Evolutionary conservation across 2,797 vertebrate genomes (phyloP).

Genomic region (Xiphophorus birchmanni): DNA sequence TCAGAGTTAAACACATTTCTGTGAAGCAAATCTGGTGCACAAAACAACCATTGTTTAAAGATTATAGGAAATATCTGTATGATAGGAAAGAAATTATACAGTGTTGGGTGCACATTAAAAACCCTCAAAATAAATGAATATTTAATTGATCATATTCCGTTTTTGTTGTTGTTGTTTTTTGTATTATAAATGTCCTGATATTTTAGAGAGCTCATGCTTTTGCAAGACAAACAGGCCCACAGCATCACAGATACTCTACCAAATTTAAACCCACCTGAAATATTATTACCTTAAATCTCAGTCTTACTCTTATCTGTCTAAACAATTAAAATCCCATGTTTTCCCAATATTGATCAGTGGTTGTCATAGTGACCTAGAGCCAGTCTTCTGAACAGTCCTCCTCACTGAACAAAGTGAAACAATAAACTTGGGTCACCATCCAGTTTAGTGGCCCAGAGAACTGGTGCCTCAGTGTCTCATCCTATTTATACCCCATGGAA

Average conservation of each 20-base stretch:
- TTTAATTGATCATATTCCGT: too few species aligned
- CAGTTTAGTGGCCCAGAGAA: background rate
- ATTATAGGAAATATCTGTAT: background rate
- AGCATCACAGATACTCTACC: too few species aligned
- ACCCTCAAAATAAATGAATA: too few species aligned
- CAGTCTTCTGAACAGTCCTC: background rate
- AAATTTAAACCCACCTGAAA: too few species aligned
- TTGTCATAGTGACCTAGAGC: background rate
- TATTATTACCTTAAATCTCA: too few species aligned
- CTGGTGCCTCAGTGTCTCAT: background rate
- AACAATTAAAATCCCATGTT: background rate
- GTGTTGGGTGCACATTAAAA: background rate
- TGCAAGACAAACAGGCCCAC: too few species aligned
- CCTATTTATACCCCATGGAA: background rate
- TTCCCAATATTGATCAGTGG: background rate
- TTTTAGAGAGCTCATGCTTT: too few species aligned
- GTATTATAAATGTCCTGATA: too few species aligned
- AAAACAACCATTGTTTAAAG: background rate
- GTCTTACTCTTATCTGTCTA: too few species aligned
- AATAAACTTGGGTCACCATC: background rate
- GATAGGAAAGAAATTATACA: background rate
- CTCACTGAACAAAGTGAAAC: background rate
- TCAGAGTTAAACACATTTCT: background rate
- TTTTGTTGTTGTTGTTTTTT: too few species aligned
- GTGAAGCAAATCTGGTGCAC: background rate